phyloP scores from a whole-genome alignment of 2,888 invertebrate species.

The Torymus texanus region DNA sequence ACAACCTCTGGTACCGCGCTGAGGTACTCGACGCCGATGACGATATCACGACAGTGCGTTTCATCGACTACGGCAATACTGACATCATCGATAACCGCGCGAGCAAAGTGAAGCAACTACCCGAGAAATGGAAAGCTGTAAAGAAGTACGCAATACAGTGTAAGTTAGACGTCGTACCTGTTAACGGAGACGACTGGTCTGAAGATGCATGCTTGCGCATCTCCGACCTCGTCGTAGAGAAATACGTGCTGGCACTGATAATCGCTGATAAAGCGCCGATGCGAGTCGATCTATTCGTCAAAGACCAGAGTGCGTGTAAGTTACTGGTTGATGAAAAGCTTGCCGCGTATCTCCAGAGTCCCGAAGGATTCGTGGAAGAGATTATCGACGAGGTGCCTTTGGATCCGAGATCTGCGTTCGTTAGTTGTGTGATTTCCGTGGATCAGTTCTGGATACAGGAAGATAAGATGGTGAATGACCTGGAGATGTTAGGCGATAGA shows the following conservation, averaged over 20 bases:
- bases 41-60: constrained; percentile 86
- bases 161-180: constrained; percentile 82
- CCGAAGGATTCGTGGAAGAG: constrained; percentile 37
- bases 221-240: constrained; percentile 64
- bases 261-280: constrained; percentile 69
- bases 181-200: constrained; percentile 80
- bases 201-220: constrained; percentile 79
- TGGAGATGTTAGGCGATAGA: constrained; percentile 80
- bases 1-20: constrained; percentile 95
- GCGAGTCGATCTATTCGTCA: constrained; percentile 73
- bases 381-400: constrained; percentile 66
- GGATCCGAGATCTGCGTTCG: constrained; percentile 78
- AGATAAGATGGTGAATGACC: constrained; percentile 79
- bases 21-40: constrained; percentile 87
- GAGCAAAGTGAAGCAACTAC: constrained; percentile 79
- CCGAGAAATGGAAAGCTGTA: constrained; percentile 78
- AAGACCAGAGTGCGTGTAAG: constrained; percentile 66
- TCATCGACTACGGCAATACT: constrained; percentile 87
- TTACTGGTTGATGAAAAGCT: constrained; percentile 64
- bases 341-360: constrained; percentile 59
- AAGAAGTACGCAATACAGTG: constrained; percentile 80
- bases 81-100: constrained; percentile 83
- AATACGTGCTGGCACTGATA: constrained; percentile 60
- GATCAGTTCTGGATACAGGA: constrained; percentile 86
- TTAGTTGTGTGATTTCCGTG: constrained; percentile 82